These are phyloP conservation scores for Operophtera brumata DNA, from an alignment of 2,888 invertebrate genomes.

Conservation along the genomic window DNA sequence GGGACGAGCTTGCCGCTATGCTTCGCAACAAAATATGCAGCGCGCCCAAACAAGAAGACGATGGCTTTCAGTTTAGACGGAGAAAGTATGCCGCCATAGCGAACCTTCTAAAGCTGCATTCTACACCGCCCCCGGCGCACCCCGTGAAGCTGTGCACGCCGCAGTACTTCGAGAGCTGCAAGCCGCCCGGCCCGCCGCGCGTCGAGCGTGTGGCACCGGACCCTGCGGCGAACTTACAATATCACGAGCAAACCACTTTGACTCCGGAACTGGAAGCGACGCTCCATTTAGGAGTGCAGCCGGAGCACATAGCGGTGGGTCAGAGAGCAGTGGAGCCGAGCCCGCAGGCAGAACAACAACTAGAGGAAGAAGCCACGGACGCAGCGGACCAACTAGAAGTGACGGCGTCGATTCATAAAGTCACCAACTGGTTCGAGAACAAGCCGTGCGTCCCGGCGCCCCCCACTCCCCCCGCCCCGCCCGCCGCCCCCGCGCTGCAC, in stretches of 20 bases:
- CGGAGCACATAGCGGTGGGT: neutral
- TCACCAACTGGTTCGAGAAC: neutral
- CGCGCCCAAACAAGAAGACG: constrained; percentile 21
- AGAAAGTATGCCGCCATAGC: constrained; percentile 56
- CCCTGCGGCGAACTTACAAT: neutral
- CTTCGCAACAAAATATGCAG: constrained; percentile 46
- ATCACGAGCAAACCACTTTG: neutral
- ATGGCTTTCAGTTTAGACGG: constrained; percentile 40
- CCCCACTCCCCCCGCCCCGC: neutral
- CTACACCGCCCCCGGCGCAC: constrained; percentile 42
- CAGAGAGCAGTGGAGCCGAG: neutral
- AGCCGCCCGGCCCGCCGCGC: neutral
- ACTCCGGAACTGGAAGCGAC: neutral
- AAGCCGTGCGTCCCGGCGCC: neutral
- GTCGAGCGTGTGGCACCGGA: too few species aligned
- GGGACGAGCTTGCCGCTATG: constrained; percentile 32
- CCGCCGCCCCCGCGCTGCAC: neutral
- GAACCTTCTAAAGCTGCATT: constrained; percentile 49
- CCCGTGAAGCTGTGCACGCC: constrained; percentile 34
- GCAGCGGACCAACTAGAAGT: neutral
- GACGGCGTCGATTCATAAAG: neutral
- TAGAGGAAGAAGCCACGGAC: neutral
- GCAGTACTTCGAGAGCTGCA: neutral
- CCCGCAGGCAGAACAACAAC: neutral
- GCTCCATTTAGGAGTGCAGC: neutral